Evolutionary conservation across 2,113 vertebrate species (phyloP).

Genomic region (Takifugu flavidus): DNA sequence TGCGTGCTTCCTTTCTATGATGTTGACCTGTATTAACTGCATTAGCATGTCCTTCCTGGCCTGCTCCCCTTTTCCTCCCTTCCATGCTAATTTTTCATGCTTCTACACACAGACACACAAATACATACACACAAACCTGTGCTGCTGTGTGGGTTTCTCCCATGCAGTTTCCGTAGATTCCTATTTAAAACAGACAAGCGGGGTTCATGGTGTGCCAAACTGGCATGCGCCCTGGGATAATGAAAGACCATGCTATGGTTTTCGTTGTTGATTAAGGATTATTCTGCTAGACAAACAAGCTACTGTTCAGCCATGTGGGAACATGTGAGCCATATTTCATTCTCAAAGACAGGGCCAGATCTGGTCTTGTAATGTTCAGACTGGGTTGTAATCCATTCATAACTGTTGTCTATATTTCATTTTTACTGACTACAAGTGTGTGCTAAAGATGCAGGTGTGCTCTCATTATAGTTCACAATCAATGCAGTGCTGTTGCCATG

Average conservation of each 20-base stretch:
- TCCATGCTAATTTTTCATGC: conserved; percentile 13
- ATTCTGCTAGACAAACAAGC: conserved; percentile 72
- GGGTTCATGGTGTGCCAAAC: conserved; percentile 46
- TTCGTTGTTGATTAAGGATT: conserved; percentile 73
- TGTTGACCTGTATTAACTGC: conserved; percentile 27
- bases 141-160: conserved; percentile 14
- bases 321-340: conserved; percentile 24
- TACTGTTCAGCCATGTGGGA: conserved; percentile 64
- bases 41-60: conserved; percentile 15
- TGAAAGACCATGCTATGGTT: conserved; percentile 61
- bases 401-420: conserved; percentile 23
- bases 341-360: conserved; percentile 13
- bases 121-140: conserved; percentile 2
- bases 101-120: background rate
- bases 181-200: conserved; percentile 53
- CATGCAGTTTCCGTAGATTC: conserved; percentile 44
- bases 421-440: conserved; percentile 14
- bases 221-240: conserved; percentile 61
- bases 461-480: background rate
- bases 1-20: conserved; percentile 25
- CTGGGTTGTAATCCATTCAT: conserved; percentile 14
- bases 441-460: conserved; percentile 2
- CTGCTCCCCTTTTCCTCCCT: conserved; percentile 13
- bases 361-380: conserved; percentile 12
- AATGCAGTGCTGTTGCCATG: background rate